phyloP scores from a whole-genome alignment of 2,113 vertebrate species.

The Lontra canadensis region DNA sequence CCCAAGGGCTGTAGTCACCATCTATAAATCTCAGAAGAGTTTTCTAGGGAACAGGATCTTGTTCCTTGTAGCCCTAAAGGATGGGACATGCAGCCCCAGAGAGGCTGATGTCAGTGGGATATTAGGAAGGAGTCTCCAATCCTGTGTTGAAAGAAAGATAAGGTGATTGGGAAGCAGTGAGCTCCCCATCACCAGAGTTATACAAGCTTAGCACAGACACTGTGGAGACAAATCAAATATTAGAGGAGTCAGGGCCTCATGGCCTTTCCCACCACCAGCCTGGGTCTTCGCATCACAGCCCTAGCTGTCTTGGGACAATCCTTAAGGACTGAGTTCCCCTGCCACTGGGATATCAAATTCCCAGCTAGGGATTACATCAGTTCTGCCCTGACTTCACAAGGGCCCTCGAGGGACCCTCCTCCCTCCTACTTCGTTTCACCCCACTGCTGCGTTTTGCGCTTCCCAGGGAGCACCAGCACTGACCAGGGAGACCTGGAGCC shows the following conservation, averaged over 20 bases:
- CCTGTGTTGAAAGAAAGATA: not conserved
- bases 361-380: constrained; percentile 33
- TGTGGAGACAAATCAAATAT: not conserved
- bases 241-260: not conserved
- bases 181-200: not conserved
- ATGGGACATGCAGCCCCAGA: not conserved
- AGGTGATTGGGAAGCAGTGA: not conserved
- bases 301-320: not conserved
- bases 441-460: not conserved
- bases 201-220: not conserved
- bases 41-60: not conserved
- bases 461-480: constrained; percentile 7
- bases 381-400: not conserved
- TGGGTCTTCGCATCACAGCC: not conserved
- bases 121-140: not conserved
- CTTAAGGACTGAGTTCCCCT: not conserved
- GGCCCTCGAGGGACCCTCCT: not conserved
- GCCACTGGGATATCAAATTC: not conserved
- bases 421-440: constrained; percentile 35
- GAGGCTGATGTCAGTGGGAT: not conserved
- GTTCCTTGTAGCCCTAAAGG: not conserved
- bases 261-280: constrained; percentile 14
- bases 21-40: not conserved
- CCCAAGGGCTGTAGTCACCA: not conserved
- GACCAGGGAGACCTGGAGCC: constrained; percentile 46